Base-by-base conservation (phyloP, 1,140 invertebrate genomes). In the Cydia fagiglandana region DNA sequence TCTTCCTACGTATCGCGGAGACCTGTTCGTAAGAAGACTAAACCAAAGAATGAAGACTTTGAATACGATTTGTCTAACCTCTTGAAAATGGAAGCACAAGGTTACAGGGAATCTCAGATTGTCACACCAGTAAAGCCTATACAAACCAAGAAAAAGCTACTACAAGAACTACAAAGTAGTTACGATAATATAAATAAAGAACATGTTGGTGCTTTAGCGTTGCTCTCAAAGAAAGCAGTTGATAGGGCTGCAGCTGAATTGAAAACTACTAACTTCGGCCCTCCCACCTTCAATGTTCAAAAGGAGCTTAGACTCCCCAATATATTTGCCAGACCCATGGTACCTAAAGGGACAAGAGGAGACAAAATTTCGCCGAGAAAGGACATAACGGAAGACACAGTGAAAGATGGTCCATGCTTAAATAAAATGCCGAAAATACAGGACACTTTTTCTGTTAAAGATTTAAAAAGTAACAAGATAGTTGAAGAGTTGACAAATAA, bases 21-120 rank as follows among this genome's bases (percentile, higher is more conserved):
- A 79, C 95, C 95, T 7, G 93, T 94, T 10, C 92, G 95, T 45
- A 96, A 95, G 84, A 94, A 94, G 64, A 93, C 95, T 4, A 96
- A 95, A 87, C 93, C 93, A 1, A 93, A 95, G 75, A 94, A 95
- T 82, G 94, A 95, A 79, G 95, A 96, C 88, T 96, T 96, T 86
- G 94, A 96, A 75, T 96, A 96, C 83, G 95, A 96, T 88, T 85
- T 95, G 75, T 93, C 93, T n/a, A 93, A 94, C 91, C 81, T 94
- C 77, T 77, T 94, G 78, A 91, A 94, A 91, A 89, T 90, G 84
- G 91, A 93, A 88, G 88, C 88, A 1, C 90, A 93, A 76, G 90
- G 91, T 4, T 91, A 91, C 76, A 84, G 88, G 73, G 91, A 93
- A 75, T 86, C 88, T 6, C 83, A 86, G 75, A 73, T 77, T 53